A percentile compares a stretch with the other conserved stretches of the same genome.
phyloP scores from a whole-genome alignment of 1,140 invertebrate genomes.

The Tetragonula clypearis region DNA sequence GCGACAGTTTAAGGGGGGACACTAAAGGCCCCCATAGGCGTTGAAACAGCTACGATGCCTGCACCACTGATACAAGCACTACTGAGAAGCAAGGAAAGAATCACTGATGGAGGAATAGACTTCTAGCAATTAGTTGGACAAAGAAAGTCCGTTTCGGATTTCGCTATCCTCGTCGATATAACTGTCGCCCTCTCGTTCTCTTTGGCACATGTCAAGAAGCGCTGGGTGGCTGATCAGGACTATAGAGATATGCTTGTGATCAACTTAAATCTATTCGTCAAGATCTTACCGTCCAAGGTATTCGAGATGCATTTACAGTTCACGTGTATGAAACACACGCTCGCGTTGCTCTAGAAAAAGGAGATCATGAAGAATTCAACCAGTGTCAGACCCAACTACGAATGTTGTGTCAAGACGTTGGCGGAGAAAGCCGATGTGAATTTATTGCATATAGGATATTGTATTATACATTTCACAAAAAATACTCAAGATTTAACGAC shows the following conservation, averaged over 20 bases:
- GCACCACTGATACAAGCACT: too few species aligned
- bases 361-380: conserved; percentile 99
- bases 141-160: too few species aligned
- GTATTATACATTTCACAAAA: conserved; percentile 98
- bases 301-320: conserved; percentile 96
- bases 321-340: conserved; percentile 99
- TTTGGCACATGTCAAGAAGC: conserved; percentile 93
- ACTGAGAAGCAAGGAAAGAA: too few species aligned
- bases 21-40: too few species aligned
- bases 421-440: conserved; percentile 90
- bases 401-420: conserved; percentile 91
- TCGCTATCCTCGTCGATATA: too few species aligned
- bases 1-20: too few species aligned
- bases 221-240: conserved; percentile 94
- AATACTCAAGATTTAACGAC: conserved; percentile 97
- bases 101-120: too few species aligned
- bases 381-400: conserved; percentile 99
- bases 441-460: conserved; percentile 97
- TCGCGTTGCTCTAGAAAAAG: conserved; percentile 97
- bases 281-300: conserved; percentile 98
- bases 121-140: too few species aligned
- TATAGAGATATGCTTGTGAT: conserved; percentile 98
- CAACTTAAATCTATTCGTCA: conserved; percentile 99
- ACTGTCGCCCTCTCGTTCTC: conserved; percentile 70
- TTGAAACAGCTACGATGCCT: too few species aligned